Percentiles rank a stretch among this genome's conserved stretches.
Evolutionary conservation across 92 coral and sea anemone genomes (phyloP).

Genomic region (Parazoanthus atlanticus): DNA sequence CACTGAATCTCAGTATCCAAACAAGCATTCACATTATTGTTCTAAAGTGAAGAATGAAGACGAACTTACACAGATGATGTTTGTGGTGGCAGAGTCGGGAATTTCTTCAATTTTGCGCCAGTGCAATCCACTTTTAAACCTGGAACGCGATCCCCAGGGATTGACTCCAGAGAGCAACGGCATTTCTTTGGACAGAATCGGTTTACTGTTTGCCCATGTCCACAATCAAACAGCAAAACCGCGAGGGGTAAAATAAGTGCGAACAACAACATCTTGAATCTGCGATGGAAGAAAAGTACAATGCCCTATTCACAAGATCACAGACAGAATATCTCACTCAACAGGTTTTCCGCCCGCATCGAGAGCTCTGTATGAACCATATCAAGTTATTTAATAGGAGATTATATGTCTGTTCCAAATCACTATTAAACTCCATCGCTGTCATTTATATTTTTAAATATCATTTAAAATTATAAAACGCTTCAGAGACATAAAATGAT

Average conservation of each 20-base stretch:
- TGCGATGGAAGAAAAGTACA: neutral
- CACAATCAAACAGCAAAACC: neutral
- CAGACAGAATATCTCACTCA: conserved; percentile 9
- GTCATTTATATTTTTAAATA: no score
- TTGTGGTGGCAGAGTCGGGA: neutral
- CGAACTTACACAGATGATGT: neutral
- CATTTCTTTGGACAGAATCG: conserved; percentile 8
- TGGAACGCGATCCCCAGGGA: neutral
- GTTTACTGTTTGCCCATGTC: neutral
- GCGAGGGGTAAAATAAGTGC: neutral
- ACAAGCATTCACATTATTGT: no score
- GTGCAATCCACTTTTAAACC: conserved; percentile 9
- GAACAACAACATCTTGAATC: neutral
- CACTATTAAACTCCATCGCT: no score
- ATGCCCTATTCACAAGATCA: neutral
- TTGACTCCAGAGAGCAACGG: neutral
- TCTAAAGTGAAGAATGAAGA: neutral
- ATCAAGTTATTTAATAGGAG: neutral
- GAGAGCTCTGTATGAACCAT: neutral
- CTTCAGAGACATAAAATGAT: no score
- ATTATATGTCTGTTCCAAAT: neutral
- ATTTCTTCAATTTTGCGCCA: conserved; percentile 5
- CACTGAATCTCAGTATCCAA: no score
- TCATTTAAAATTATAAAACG: no score
- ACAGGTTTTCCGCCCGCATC: neutral